These are phyloP conservation scores for Ceyx erithaca DNA, from an alignment of 2,797 vertebrate genomes.

Conservation along the genomic window DNA sequence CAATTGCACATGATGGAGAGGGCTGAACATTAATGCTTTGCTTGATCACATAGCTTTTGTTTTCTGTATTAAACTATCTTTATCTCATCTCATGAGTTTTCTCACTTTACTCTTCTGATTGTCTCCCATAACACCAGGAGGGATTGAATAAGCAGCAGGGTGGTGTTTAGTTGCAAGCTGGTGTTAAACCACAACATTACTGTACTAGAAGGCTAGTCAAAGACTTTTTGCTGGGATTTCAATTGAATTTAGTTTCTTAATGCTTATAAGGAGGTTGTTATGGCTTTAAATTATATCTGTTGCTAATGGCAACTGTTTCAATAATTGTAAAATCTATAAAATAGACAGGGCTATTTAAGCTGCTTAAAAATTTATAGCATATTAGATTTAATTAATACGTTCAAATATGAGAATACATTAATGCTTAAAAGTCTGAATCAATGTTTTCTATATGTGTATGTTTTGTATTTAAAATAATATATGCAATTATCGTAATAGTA, in stretches of 20 bases:
- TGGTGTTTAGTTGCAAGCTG: not conserved
- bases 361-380: conserved; percentile 33
- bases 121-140: too few species aligned
- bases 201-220: not conserved
- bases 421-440: conserved; percentile 33
- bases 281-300: conserved; percentile 45
- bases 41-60: not conserved
- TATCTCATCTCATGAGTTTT: not conserved
- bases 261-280: conserved; percentile 18
- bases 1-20: not conserved
- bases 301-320: conserved; percentile 37
- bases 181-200: not conserved
- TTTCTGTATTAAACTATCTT: not conserved
- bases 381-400: conserved; percentile 46
- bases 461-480: not conserved
- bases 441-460: not conserved
- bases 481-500: not conserved
- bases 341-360: conserved; percentile 12
- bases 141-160: not conserved
- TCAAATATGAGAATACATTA: not conserved
- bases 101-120: not conserved
- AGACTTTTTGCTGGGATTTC: conserved; percentile 35
- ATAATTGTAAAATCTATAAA: conserved; percentile 52
- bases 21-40: not conserved
- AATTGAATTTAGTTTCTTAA: conserved; percentile 26